These are phyloP conservation scores for Scaptomyza polygonia DNA, from an alignment of 2,888 invertebrate species.

Conservation along the genomic window DNA sequence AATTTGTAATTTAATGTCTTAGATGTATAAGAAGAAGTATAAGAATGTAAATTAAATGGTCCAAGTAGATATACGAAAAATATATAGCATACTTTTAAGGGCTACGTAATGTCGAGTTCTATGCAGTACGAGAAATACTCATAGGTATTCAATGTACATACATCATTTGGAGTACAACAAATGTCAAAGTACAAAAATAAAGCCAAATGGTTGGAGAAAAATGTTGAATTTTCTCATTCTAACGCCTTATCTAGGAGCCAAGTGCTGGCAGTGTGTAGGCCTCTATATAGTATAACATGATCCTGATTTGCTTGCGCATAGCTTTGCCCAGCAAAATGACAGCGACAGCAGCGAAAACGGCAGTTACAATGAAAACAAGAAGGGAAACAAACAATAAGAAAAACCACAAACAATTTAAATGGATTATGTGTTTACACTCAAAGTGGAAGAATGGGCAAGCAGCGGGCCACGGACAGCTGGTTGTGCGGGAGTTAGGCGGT, in stretches of 20 bases:
- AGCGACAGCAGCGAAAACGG: constrained; percentile 55
- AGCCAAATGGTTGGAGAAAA: constrained; percentile 24
- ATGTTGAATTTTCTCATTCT: constrained; percentile 16
- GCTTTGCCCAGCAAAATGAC: constrained; percentile 49
- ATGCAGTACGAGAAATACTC: not conserved
- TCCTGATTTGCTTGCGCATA: constrained; percentile 59
- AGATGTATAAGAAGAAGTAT: not conserved
- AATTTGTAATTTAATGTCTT: too few relatives aligned
- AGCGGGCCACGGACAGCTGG: constrained; percentile 14
- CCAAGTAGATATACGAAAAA: not conserved
- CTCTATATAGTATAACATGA: constrained; percentile 46
- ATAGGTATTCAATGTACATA: constrained; percentile 23
- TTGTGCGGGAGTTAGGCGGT: constrained; percentile 27
- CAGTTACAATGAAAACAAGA: constrained; percentile 61
- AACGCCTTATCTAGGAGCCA: constrained; percentile 38
- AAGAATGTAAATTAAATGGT: not conserved
- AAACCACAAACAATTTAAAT: constrained; percentile 78
- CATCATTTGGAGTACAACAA: constrained; percentile 35
- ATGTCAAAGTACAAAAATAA: constrained; percentile 32
- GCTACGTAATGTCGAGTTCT: not conserved
- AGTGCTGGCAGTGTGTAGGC: constrained; percentile 30
- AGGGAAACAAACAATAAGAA: constrained; percentile 76
- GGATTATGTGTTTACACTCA: constrained; percentile 77
- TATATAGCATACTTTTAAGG: not conserved
- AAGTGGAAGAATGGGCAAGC: constrained; percentile 42